These are phyloP conservation scores for Lophius americanus DNA, from an alignment of 2,797 vertebrate genomes.

Conservation along the genomic window DNA sequence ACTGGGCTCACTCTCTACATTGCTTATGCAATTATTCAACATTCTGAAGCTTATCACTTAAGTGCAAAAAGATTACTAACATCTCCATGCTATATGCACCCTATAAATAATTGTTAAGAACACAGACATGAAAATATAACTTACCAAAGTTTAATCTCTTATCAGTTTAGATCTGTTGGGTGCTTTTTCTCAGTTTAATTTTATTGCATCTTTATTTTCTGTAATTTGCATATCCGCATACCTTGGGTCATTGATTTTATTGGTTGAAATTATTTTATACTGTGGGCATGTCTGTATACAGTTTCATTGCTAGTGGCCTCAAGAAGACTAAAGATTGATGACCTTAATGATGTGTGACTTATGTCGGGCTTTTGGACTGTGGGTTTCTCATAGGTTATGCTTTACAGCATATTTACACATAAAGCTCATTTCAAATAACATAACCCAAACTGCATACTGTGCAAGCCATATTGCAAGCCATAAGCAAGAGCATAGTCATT, in stretches of 20 bases:
- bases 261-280: too few species aligned
- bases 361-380: too few species aligned
- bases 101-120: slow-evolving; percentile 18
- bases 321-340: not conserved
- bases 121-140: too few species aligned
- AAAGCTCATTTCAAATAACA: slow-evolving; percentile 31
- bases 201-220: too few species aligned
- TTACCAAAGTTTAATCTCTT: too few species aligned
- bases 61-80: slow-evolving; percentile 47
- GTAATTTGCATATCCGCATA: too few species aligned
- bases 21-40: slow-evolving; percentile 48
- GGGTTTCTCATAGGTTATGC: slow-evolving; percentile 6
- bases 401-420: slow-evolving; percentile 24
- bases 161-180: too few species aligned
- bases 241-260: too few species aligned
- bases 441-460: slow-evolving; percentile 17
- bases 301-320: too few species aligned
- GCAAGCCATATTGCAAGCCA: slow-evolving; percentile 7
- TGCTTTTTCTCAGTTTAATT: too few species aligned
- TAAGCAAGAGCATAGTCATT: slow-evolving; percentile 16
- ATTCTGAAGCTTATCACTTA: slow-evolving; percentile 40
- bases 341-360: not conserved
- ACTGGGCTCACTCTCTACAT: slow-evolving; percentile 35
- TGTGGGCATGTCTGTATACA: too few species aligned
- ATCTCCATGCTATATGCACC: slow-evolving; percentile 19